Conservation (phyloP, 2,113 vertebrate species). For the Gavialis gangeticus region DNA sequence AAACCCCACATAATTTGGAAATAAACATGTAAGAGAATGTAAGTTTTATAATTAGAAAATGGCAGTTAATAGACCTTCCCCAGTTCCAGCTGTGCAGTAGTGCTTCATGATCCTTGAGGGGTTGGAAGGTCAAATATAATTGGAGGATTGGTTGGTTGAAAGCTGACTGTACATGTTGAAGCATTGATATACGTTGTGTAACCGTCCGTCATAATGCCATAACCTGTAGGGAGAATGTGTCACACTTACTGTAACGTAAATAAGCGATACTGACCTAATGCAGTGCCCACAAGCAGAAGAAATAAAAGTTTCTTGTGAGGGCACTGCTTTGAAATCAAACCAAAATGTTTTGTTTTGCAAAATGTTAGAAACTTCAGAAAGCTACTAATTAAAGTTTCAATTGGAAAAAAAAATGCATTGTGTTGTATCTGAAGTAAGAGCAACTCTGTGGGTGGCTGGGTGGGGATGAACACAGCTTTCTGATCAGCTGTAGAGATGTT, state of each 20-base stretch:
- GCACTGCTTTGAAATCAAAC: neutral
- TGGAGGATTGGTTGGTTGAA: conserved; percentile 97
- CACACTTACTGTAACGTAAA: conserved; percentile 43
- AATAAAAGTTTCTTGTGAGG: neutral
- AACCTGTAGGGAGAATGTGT: conserved; percentile 83
- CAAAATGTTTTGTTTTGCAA: neutral
- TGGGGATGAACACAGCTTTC: neutral
- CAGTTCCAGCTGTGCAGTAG: conserved; percentile 51
- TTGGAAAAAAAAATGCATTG: neutral
- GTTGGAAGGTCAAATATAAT: conserved; percentile 99
- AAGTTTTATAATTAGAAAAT: conserved; percentile 86
- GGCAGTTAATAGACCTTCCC: conserved; percentile 79
- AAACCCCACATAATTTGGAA: conserved; percentile 82
- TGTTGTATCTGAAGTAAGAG: neutral
- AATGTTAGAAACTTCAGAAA: neutral
- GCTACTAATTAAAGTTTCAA: neutral
- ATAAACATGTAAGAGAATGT: conserved; percentile 83
- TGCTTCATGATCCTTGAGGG: conserved; percentile 92
- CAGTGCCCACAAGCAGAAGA: neutral
- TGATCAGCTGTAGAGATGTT: neutral
- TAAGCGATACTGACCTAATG: neutral
- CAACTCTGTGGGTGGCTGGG: accelerated
- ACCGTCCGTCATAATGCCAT: conserved; percentile 97
- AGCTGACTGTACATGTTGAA: conserved; percentile 97
- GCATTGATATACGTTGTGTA: conserved; percentile 97